A percentile compares a stretch with the other conserved stretches of the same genome.
phyloP scores from a whole-genome alignment of 2,113 vertebrate species.

The Brevimyrus niger region DNA sequence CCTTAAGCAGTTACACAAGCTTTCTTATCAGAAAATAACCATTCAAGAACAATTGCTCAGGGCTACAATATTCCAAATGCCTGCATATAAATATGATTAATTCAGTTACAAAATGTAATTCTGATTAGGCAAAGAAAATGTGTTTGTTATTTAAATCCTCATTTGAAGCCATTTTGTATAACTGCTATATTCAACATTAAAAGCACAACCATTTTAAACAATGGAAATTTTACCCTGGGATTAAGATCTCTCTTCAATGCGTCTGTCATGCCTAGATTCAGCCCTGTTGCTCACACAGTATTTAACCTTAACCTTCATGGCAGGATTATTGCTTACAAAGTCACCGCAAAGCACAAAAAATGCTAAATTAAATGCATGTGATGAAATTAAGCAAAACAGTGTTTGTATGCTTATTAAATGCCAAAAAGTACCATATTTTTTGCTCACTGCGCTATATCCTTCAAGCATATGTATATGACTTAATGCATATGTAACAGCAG shows the following conservation, averaged over 20 bases:
- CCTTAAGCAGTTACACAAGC: not conserved
- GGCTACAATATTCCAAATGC: constrained; percentile 15
- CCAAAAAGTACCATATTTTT: constrained; percentile 6
- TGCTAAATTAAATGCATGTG: not conserved
- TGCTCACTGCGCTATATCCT: not conserved
- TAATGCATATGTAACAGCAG: constrained; percentile 9
- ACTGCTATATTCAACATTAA: constrained; percentile 22
- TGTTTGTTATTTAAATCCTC: constrained; percentile 19
- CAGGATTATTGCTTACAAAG: not conserved
- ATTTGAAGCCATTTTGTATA: constrained; percentile 9
- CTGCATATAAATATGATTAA: constrained; percentile 18
- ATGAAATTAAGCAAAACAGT: not conserved
- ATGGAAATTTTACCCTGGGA: constrained; percentile 12
- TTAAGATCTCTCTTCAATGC: constrained; percentile 2
- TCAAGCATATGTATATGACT: not conserved
- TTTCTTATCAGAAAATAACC: constrained; percentile 14
- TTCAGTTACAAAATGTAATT: constrained; percentile 7
- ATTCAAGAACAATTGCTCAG: constrained; percentile 16
- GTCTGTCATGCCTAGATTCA: not conserved
- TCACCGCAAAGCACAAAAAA: not conserved
- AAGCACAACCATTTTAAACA: constrained; percentile 16
- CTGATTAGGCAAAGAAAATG: constrained; percentile 21
- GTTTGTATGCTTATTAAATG: not conserved
- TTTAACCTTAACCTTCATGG: not conserved
- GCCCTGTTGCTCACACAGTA: not conserved